These are phyloP conservation scores for Sebastiscus tertius DNA, from an alignment of 2,797 vertebrate genomes.

Conservation along the genomic window DNA sequence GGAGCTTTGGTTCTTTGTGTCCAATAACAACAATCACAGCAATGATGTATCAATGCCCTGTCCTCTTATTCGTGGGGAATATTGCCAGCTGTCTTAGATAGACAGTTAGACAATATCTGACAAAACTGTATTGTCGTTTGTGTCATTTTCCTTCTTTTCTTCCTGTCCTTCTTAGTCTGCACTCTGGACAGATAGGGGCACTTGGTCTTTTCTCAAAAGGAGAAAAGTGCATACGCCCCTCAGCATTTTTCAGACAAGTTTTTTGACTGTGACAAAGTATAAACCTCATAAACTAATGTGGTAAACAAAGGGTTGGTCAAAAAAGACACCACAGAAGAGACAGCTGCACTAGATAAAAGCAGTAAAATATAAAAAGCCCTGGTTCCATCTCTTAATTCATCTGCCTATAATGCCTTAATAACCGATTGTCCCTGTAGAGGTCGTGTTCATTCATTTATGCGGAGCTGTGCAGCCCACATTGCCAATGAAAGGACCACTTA, in stretches of 20 bases:
- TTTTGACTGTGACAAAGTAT: slow-evolving; percentile 8
- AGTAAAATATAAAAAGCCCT: background rate
- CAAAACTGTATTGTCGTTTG: background rate
- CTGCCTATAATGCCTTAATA: background rate
- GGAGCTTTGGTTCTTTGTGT: slow-evolving; percentile 6
- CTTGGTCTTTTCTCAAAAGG: slow-evolving; percentile 4
- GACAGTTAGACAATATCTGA: background rate
- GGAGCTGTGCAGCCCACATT: background rate
- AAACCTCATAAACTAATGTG: background rate
- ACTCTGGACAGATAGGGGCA: background rate
- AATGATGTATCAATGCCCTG: background rate
- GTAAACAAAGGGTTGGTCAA: background rate
- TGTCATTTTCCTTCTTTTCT: background rate
- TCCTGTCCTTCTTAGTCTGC: background rate
- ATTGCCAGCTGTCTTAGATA: background rate
- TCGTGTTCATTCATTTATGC: slow-evolving; percentile 1
- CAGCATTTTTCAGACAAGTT: background rate
- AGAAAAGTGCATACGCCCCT: slow-evolving; percentile 2
- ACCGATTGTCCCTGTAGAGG: slow-evolving; percentile 1
- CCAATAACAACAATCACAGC: background rate
- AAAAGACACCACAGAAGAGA: background rate
- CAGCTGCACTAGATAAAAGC: background rate
- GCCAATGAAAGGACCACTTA: background rate
- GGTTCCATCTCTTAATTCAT: background rate
- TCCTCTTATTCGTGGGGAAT: background rate